These are phyloP conservation scores for Meteorus sp. DNA, from an alignment of 1,140 invertebrate genomes.

Conservation along the genomic window DNA sequence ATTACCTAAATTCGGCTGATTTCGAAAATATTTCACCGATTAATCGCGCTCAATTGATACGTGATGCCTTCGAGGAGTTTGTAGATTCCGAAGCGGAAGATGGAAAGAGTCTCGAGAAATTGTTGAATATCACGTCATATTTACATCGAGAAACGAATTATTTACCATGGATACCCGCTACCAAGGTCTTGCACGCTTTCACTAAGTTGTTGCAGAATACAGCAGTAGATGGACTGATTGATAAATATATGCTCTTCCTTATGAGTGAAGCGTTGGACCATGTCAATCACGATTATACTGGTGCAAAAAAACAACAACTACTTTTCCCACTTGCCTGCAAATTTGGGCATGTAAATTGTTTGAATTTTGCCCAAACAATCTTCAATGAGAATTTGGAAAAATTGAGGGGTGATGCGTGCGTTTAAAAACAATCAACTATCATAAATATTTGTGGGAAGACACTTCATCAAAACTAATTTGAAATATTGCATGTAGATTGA, in stretches of 20 bases:
- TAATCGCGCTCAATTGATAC: constrained; percentile 1
- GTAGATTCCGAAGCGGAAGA: background rate
- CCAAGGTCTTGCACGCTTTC: background rate
- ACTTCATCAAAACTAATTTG: no score
- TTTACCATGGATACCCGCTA: background rate
- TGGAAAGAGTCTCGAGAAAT: background rate
- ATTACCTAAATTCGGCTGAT: background rate
- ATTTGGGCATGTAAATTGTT: background rate
- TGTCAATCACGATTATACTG: background rate
- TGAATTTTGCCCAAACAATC: no score
- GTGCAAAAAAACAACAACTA: background rate
- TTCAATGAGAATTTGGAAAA: no score
- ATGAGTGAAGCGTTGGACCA: background rate
- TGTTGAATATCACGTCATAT: background rate
- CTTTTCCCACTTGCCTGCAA: background rate
- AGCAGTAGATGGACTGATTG: background rate
- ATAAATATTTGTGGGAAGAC: no score
- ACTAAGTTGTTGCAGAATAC: background rate
- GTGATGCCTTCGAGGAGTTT: background rate
- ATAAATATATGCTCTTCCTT: background rate
- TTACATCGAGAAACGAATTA: constrained; percentile 9
- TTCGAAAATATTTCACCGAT: background rate
- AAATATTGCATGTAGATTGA: no score
- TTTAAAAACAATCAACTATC: no score
- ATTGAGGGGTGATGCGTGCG: no score